Conservation (phyloP, 2,888 invertebrate species). For the Latheticus oryzae region DNA sequence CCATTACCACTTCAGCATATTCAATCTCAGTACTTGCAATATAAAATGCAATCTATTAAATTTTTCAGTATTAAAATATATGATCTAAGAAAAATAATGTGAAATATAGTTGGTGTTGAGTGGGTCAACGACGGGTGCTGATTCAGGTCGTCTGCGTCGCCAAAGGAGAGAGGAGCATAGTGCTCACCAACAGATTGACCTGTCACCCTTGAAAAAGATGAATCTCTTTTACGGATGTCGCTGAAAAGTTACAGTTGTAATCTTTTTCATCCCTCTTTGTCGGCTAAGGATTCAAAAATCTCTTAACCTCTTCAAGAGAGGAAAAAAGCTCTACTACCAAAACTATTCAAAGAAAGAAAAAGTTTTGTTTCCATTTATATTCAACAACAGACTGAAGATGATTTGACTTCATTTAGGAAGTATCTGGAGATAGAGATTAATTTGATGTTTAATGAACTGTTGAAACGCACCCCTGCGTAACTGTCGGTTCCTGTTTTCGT, state of each 20-base stretch:
- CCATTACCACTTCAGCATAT: slow-evolving; percentile 10
- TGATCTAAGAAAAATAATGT: no score
- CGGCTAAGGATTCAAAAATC: slow-evolving; percentile 4
- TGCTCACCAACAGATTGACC: slow-evolving; percentile 47
- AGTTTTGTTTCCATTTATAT: no score
- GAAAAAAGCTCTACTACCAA: background rate
- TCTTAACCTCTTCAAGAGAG: slow-evolving; percentile 4
- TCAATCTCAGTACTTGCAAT: no score
- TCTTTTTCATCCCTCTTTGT: slow-evolving; percentile 28
- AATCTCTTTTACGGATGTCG: slow-evolving; percentile 31
- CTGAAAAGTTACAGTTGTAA: slow-evolving; percentile 36
- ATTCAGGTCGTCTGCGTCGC: slow-evolving; percentile 35
- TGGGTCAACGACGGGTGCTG: slow-evolving; percentile 32
- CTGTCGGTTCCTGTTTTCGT: background rate
- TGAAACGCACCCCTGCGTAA: no score
- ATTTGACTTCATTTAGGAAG: no score
- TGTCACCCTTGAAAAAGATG: slow-evolving; percentile 49
- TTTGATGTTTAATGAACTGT: no score
- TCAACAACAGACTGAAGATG: no score
- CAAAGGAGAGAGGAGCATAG: slow-evolving; percentile 21
- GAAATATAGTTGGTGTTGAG: slow-evolving; percentile 27
- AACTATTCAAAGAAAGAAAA: background rate
- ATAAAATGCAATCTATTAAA: no score
- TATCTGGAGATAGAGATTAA: no score
- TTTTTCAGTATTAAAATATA: no score